Evolutionary conservation across 92 coral and sea anemone genomes (phyloP), one percentile per base, ranked within the genome.

Genomic region (Ricordea florida): DNA sequence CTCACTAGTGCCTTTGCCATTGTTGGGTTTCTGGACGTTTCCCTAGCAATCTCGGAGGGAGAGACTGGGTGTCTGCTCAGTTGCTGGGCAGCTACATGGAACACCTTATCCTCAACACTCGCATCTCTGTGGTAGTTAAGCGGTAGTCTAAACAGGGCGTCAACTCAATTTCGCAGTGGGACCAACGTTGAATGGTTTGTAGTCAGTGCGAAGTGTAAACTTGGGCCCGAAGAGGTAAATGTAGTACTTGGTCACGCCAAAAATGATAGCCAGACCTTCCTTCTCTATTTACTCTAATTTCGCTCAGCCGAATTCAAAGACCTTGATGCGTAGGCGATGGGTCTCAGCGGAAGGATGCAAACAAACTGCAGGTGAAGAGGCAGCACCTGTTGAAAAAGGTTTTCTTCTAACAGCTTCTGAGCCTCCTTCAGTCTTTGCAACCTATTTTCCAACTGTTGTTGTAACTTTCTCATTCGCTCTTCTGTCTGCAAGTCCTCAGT

Each of bases 391-490:
- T n/a, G n/a, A n/a, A n/a, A n/a, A n/a, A n/a, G n/a, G n/a, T n/a
- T n/a, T n/a, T n/a, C 25, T 43, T 87, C 93, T 33, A 93, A 32
- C 34, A 91, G 41, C 72, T 83, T 84, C 32, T 94, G 98, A 26
- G 85, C 60, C 60, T 94, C 98, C 57, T 94, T 97, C 61, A 94
- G 71, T 72, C 85, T 77, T 30, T 88, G 68, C 7, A 94, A 84
- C 58, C 96, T 81, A 14, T 83, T 78, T 58, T 94, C 93, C 33
- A 90, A 65, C 65, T 91, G 88, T 21, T 74, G 51, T 78, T 83
- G 91, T n/a, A 89, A 72, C 21, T 64, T 37, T 14, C 11, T 48
- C 38, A 89, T 96, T 46, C 69, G 82, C 34, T 89, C 92, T 10
- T 66, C 44, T 34, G 76, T 89, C 10, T 71, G 86, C 18, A 46